Evolutionary conservation across 2,888 invertebrate species (phyloP).

Genomic region (Drosophila meridiana): DNA sequence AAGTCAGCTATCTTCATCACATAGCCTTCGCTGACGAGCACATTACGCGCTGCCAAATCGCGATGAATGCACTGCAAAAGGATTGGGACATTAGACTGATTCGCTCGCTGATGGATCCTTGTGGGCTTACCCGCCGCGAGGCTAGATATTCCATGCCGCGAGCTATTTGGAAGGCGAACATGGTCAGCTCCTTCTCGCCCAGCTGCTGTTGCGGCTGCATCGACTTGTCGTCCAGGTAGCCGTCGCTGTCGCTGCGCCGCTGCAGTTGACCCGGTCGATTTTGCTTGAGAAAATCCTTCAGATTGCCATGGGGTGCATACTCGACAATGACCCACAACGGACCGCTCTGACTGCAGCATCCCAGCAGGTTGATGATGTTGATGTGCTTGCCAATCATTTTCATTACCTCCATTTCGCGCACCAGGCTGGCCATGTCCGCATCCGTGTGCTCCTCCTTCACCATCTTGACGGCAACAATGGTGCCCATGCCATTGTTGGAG

Average conservation of each 20-base stretch:
- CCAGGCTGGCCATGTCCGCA: constrained; percentile 97
- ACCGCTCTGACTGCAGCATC: constrained; percentile 97
- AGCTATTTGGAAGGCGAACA: constrained; percentile 98
- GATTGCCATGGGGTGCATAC: constrained; percentile 96
- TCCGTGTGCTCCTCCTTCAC: constrained; percentile 99
- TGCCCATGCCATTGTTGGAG: constrained; percentile 78
- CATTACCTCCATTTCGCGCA: constrained; percentile 99
- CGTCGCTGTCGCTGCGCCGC: constrained; percentile 74
- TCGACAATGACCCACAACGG: constrained; percentile 95
- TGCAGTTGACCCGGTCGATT: constrained; percentile 86
- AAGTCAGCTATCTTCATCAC: constrained; percentile 99
- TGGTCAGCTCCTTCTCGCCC: constrained; percentile 96
- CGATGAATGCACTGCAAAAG: constrained; percentile 95
- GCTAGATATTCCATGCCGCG: constrained; percentile 99
- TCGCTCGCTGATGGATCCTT: background rate
- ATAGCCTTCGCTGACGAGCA: constrained; percentile 96
- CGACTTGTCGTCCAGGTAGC: constrained; percentile 70
- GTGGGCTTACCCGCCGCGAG: constrained; percentile 88
- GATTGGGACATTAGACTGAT: constrained; percentile 34
- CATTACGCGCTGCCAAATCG: constrained; percentile 98
- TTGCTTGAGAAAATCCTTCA: constrained; percentile 96
- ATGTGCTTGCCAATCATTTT: constrained; percentile 99
- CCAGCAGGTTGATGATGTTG: constrained; percentile 98
- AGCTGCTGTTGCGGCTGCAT: constrained; percentile 82
- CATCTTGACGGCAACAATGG: constrained; percentile 99